Evolutionary conservation across 2,113 vertebrate genomes (phyloP).

Genomic region (Theristicus caerulescens): DNA sequence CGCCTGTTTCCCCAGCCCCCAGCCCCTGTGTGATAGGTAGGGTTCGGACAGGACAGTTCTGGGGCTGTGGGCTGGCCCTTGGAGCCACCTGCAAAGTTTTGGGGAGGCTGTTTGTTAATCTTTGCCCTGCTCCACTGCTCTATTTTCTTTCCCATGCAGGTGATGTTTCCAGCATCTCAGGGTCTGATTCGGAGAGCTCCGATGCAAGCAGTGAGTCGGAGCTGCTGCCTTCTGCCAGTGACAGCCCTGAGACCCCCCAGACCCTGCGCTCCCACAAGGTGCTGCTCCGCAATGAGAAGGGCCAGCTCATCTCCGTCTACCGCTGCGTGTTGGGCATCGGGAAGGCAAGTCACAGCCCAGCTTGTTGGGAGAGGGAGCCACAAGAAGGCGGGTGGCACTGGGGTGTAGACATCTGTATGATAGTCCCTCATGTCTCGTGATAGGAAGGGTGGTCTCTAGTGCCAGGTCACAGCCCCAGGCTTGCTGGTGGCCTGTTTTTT

Average conservation of each 20-base stretch:
- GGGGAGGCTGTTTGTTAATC: neutral
- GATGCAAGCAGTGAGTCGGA: slow-evolving; percentile 57
- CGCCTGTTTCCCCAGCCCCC: neutral
- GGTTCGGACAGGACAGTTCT: neutral
- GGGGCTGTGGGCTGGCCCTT: rapidly evolving
- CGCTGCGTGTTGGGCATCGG: slow-evolving; percentile 80
- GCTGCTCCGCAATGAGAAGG: slow-evolving; percentile 81
- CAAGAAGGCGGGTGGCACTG: neutral
- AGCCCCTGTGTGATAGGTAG: neutral
- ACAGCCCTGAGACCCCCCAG: neutral
- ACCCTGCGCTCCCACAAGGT: slow-evolving; percentile 71
- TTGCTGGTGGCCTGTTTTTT: neutral
- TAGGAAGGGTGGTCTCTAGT: neutral
- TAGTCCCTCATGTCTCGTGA: rapidly evolving
- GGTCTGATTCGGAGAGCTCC: slow-evolving; percentile 84
- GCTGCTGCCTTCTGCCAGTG: neutral
- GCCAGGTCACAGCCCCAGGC: neutral
- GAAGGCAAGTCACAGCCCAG: slow-evolving; percentile 73
- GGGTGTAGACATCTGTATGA: neutral
- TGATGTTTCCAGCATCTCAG: slow-evolving; percentile 94
- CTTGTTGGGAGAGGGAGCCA: neutral
- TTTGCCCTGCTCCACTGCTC: neutral
- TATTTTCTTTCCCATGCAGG: slow-evolving; percentile 68
- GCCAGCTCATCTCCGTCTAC: slow-evolving; percentile 82
- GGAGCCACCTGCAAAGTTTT: neutral